These are phyloP conservation scores for Epicauta chinensis DNA, from an alignment of 1,140 invertebrate genomes.

Conservation along the genomic window DNA sequence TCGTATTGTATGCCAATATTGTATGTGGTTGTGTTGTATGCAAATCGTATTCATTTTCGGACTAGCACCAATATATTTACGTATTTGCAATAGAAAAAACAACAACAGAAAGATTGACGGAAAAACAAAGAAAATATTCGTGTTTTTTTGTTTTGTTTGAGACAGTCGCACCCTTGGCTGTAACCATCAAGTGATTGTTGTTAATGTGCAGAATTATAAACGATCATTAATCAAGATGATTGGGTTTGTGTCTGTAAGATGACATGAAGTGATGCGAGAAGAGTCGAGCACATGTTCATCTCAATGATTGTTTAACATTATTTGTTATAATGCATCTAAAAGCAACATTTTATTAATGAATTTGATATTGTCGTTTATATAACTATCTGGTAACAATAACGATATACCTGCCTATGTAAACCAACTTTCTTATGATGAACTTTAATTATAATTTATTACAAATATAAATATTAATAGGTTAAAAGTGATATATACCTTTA, in stretches of 20 bases:
- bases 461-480: slow-evolving; percentile 14
- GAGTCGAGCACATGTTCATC: slow-evolving; percentile 12
- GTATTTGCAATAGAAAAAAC: no score
- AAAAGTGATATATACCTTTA: not conserved
- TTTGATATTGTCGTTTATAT: no score
- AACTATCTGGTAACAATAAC: no score
- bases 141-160: no score
- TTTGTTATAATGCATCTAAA: slow-evolving; percentile 1
- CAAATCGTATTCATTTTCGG: slow-evolving; percentile 7
- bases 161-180: slow-evolving; percentile 4
- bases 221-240: slow-evolving; percentile 20
- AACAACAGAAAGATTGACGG: no score
- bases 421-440: slow-evolving; percentile 10
- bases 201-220: slow-evolving; percentile 15
- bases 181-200: not conserved
- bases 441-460: slow-evolving; percentile 20
- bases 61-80: no score
- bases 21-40: slow-evolving; percentile 13
- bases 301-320: slow-evolving; percentile 19
- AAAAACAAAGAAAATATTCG: no score
- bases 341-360: no score
- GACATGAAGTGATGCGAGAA: slow-evolving; percentile 17
- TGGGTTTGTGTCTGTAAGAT: slow-evolving; percentile 19
- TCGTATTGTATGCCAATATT: slow-evolving; percentile 8
- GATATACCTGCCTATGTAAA: not conserved